Evolutionary conservation across 2,113 vertebrate species (phyloP), one percentile per base, ranked within the genome.

Genomic region (Aegotheles bennettii): DNA sequence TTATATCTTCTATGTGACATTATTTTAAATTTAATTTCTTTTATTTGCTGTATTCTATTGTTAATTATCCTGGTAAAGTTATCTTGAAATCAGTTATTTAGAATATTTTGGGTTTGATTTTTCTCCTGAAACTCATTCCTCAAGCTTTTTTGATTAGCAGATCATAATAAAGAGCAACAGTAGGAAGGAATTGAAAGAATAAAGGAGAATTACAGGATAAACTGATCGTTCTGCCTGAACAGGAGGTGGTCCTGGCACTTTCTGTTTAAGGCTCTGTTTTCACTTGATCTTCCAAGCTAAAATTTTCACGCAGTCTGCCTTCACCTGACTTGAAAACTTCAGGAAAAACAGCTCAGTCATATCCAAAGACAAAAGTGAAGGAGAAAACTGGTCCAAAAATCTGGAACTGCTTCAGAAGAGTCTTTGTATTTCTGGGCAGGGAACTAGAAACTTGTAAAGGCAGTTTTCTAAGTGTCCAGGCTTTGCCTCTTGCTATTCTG

Each of bases 131-230:
- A 87, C 25, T 87, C 47, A 70, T 84, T 92, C 47, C 2, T 4
- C 80, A 45, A 77, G 28, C 45, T 36, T 76, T 91, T 95, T 94
- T 76, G 24, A 80, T 90, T 75, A 89, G 18, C 42, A 65, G 89
- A 31, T 65, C 89, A 51, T 86, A 88, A 82, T 31, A n/a, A 28
- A 7, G 57, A 86, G 43, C 43, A 88, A 88, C 70, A 85, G 63
- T 68, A 88, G 59, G 42, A 95, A 88, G 48, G 75, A 76, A 88
- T 76, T 53, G 93, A 90, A 88, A 69, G 59, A 86, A 91, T 80
- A 89, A 94, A 73, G 38, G 40, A 90, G 76, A 84, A 90, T 80
- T 88, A 69, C 28, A 67, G 59, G 43, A 71, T 73, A 94, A 95
- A 23, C n/a, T 73, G n/a, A 40, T 92, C 1, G 0, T 74, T 84